Conservation (phyloP, 1,140 invertebrate genomes). For the Odontomachus brunneus region DNA sequence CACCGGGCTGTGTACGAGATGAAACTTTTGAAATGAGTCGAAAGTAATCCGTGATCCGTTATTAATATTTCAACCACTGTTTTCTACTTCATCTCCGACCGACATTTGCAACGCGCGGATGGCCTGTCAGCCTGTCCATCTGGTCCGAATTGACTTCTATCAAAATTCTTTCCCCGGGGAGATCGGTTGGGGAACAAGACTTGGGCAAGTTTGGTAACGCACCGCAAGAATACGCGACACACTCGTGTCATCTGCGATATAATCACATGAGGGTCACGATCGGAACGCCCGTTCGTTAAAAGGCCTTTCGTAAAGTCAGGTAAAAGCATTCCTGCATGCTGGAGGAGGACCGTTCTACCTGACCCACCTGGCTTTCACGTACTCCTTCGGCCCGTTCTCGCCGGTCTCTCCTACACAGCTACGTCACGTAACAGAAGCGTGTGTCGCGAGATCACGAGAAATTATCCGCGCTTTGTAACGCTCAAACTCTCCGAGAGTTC, state of each 20-base stretch:
- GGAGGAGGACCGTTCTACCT: slow-evolving; percentile 72
- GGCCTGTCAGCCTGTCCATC: neutral
- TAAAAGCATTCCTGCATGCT: slow-evolving; percentile 73
- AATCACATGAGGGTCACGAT: slow-evolving; percentile 21
- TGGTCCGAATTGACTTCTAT: neutral
- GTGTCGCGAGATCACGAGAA: slow-evolving; percentile 1
- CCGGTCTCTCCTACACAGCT: slow-evolving; percentile 49
- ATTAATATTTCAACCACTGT: neutral
- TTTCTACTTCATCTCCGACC: neutral
- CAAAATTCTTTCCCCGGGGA: slow-evolving; percentile 43
- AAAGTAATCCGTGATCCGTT: neutral
- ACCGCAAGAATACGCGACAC: neutral
- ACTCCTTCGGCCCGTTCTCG: slow-evolving; percentile 37
- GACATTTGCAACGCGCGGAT: neutral
- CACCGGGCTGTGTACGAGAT: neutral
- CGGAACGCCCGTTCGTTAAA: slow-evolving; percentile 61
- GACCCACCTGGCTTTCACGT: slow-evolving; percentile 79
- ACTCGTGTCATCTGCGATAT: slow-evolving; percentile 36
- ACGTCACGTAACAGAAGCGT: neutral
- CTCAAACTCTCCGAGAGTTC: neutral
- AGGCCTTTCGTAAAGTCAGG: slow-evolving; percentile 72
- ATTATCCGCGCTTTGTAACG: neutral
- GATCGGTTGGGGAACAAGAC: neutral
- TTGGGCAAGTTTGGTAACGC: neutral
- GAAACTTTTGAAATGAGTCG: neutral